Conservation (phyloP, 2,888 invertebrate genomes). For the Calameuta pallipes region DNA sequence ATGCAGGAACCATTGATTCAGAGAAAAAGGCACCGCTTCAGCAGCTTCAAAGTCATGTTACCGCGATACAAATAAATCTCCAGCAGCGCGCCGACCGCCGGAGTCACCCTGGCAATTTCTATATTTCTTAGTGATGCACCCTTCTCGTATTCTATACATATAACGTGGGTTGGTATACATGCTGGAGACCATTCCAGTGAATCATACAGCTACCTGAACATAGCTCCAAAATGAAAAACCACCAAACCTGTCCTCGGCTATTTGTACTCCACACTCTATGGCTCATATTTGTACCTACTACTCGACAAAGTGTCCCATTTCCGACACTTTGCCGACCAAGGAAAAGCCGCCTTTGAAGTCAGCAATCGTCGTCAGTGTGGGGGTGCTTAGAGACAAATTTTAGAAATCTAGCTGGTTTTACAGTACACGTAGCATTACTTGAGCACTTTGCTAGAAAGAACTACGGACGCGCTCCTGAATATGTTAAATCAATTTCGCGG, state of each 20-base stretch:
- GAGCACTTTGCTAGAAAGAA: neutral
- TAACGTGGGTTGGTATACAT: neutral
- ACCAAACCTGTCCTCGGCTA: neutral
- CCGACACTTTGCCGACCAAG: neutral
- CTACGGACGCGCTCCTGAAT: neutral
- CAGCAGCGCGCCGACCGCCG: neutral
- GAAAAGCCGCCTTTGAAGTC: neutral
- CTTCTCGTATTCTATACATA: neutral
- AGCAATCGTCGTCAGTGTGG: neutral
- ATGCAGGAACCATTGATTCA: neutral
- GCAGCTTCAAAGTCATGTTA: neutral
- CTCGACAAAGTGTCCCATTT: neutral
- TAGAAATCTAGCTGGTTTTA: neutral
- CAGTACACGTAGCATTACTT: neutral
- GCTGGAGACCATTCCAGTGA: neutral
- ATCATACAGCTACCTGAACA: neutral
- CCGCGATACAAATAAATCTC: slow-evolving; percentile 3
- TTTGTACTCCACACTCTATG: neutral
- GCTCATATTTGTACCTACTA: neutral
- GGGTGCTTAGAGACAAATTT: neutral
- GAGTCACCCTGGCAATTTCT: neutral
- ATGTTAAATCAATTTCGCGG: neutral
- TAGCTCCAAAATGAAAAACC: neutral
- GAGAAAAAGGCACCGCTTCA: neutral
- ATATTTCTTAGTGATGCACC: slow-evolving; percentile 1